Conservation (phyloP, 1,140 invertebrate species). For the Aphelinus atriplicis region DNA sequence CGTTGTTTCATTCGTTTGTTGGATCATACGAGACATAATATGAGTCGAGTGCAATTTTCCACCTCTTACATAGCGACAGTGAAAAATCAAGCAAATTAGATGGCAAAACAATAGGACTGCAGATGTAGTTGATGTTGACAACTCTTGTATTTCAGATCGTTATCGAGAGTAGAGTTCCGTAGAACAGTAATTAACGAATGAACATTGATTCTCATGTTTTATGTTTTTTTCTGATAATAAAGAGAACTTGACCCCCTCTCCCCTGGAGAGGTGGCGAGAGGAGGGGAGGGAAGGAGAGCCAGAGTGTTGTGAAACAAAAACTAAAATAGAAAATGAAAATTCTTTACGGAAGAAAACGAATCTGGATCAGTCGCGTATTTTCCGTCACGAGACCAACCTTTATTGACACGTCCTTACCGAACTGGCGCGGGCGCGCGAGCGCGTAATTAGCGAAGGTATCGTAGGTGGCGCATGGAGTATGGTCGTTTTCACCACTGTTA, state of each 20-base stretch:
- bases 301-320: too few species aligned
- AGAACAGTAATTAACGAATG: too few species aligned
- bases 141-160: too few species aligned
- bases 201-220: too few species aligned
- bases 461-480: constrained; percentile 31
- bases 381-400: not conserved
- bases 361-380: too few species aligned
- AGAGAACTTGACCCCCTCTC: too few species aligned
- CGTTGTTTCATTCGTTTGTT: constrained; percentile 51
- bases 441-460: constrained; percentile 31
- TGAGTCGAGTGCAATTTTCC: constrained; percentile 18
- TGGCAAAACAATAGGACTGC: constrained; percentile 29
- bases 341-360: too few species aligned
- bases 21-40: constrained; percentile 34
- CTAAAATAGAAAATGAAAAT: too few species aligned
- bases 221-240: too few species aligned
- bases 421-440: constrained; percentile 26
- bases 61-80: not conserved
- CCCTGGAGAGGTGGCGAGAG: not conserved
- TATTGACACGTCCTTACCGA: not conserved
- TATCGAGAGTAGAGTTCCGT: too few species aligned
- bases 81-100: constrained; percentile 21
- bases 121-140: not conserved
- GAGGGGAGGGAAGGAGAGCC: too few species aligned
- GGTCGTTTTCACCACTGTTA: not conserved